phyloP scores from a whole-genome alignment of 2,888 invertebrate genomes.

The Drosophila paucipuncta region DNA sequence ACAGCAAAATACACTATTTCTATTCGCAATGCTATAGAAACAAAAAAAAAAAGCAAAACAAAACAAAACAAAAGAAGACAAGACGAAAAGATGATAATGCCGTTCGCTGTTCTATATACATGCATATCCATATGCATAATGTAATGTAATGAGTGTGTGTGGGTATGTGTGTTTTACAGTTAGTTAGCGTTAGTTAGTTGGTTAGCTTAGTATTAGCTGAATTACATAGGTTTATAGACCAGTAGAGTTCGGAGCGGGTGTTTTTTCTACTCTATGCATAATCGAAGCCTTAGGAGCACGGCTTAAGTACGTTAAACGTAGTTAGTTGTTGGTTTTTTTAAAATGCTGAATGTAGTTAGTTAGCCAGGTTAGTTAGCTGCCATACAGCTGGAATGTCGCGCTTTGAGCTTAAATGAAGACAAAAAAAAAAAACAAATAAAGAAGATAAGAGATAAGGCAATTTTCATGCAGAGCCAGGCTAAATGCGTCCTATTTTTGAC shows the following conservation, averaged over 20 bases:
- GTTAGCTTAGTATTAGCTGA: conserved; percentile 51
- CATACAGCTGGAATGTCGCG: conserved; percentile 37
- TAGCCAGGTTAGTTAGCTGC: conserved; percentile 44
- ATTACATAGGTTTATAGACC: conserved; percentile 54
- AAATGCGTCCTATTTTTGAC: conserved; percentile 12
- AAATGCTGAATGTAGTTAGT: conserved; percentile 53
- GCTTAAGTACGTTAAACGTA: conserved; percentile 76
- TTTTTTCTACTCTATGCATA: conserved; percentile 56
- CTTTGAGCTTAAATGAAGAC: conserved; percentile 15
- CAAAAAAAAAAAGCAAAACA: neutral
- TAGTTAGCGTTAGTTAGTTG: conserved; percentile 59
- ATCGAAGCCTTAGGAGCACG: conserved; percentile 67
- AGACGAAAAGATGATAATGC: conserved; percentile 13
- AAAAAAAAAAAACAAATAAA: neutral
- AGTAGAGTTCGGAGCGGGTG: conserved; percentile 41
- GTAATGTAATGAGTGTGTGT: conserved; percentile 32
- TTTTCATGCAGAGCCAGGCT: conserved; percentile 1
- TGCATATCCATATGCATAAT: neutral
- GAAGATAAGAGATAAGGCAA: neutral
- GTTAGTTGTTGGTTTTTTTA: conserved; percentile 53
- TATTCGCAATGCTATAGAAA: conserved; percentile 72
- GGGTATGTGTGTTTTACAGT: conserved; percentile 37
- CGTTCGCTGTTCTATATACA: conserved; percentile 18
- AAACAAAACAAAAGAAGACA: neutral
- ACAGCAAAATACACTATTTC: conserved; percentile 46